Conservation (phyloP, 2,797 vertebrate species). For the Sebastes cheni region DNA sequence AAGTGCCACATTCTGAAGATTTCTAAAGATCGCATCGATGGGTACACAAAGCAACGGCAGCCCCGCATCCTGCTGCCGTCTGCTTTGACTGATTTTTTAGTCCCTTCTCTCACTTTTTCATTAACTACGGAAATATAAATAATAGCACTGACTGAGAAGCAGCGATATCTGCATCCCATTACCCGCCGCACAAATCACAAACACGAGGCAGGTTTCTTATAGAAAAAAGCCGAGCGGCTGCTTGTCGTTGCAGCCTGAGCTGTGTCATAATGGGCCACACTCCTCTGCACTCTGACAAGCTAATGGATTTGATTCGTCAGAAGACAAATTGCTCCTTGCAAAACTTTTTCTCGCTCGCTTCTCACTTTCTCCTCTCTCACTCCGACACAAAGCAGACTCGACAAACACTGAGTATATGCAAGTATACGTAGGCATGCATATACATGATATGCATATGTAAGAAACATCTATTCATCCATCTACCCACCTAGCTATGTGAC, state of each 20-base stretch:
- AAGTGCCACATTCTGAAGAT: neutral
- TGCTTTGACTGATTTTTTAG: slow-evolving; percentile 29
- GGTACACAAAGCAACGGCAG: neutral
- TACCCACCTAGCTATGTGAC: neutral
- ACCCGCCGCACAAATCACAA: slow-evolving; percentile 45
- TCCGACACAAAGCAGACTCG: neutral
- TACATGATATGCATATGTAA: neutral
- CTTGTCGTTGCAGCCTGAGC: slow-evolving; percentile 48
- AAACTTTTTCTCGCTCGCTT: slow-evolving; percentile 36
- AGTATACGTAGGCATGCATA: neutral
- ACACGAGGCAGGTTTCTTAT: slow-evolving; percentile 46
- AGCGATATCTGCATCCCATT: slow-evolving; percentile 54
- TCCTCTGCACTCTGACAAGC: slow-evolving; percentile 59
- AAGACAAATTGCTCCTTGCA: slow-evolving; percentile 50
- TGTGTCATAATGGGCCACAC: slow-evolving; percentile 59
- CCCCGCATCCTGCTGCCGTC: slow-evolving; percentile 7
- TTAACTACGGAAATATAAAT: slow-evolving; percentile 55
- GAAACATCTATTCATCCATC: neutral
- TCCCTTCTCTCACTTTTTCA: slow-evolving; percentile 26
- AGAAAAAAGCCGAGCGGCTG: slow-evolving; percentile 40
- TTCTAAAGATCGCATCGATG: neutral
- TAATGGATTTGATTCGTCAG: slow-evolving; percentile 62
- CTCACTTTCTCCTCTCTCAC: neutral
- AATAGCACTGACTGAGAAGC: slow-evolving; percentile 36
- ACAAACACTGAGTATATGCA: neutral